A percentile compares a stretch with the other conserved stretches of the same genome.
phyloP scores from a whole-genome alignment of 1,140 invertebrate genomes.

The Lordiphosa clarofinis region DNA sequence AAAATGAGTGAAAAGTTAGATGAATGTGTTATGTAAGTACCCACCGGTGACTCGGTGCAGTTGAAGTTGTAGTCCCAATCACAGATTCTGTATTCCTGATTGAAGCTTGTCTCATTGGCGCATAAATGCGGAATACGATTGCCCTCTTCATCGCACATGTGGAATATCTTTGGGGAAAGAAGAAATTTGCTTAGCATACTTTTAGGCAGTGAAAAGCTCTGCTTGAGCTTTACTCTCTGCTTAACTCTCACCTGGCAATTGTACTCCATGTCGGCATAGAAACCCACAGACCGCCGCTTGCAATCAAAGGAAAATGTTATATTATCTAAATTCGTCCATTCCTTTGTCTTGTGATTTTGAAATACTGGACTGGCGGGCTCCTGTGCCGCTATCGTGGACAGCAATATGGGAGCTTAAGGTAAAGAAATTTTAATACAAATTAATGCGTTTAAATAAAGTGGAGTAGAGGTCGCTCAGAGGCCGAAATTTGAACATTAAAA shows the following conservation, averaged over 20 bases:
- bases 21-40: background rate
- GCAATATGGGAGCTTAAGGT: conserved; percentile 35
- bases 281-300: conserved; percentile 81
- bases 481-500: no score
- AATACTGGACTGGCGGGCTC: conserved; percentile 78
- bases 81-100: conserved; percentile 83
- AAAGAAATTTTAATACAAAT: no score
- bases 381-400: conserved; percentile 56
- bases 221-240: background rate
- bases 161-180: conserved; percentile 80
- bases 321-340: conserved; percentile 84
- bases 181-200: conserved; percentile 32
- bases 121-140: conserved; percentile 83
- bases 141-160: conserved; percentile 84
- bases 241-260: conserved; percentile 81
- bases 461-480: no score
- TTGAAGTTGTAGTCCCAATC: conserved; percentile 84
- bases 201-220: conserved; percentile 26
- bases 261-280: conserved; percentile 84
- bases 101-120: conserved; percentile 83
- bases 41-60: conserved; percentile 81
- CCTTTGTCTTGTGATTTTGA: conserved; percentile 80
- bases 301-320: conserved; percentile 84
- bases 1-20: conserved; percentile 4
- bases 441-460: no score